phyloP scores from a whole-genome alignment of 2,888 invertebrate genomes.

The Trissolcus japonicus region DNA sequence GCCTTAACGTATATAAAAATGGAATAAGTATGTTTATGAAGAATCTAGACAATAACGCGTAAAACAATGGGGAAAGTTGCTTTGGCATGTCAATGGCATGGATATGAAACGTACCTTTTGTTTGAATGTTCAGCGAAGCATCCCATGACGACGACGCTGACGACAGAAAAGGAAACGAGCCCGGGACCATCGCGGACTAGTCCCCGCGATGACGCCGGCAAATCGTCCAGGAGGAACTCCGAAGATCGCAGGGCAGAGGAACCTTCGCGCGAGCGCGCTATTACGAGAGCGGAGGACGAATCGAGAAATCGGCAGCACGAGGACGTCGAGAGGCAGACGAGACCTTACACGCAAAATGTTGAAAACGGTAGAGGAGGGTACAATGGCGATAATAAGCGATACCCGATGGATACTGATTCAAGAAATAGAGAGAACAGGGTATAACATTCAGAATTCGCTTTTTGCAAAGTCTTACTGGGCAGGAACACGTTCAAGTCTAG shows the following conservation, averaged over 20 bases:
- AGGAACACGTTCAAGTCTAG: background rate
- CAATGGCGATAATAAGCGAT: slow-evolving; percentile 53
- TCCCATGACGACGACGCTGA: slow-evolving; percentile 55
- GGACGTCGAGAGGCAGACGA: slow-evolving; percentile 64
- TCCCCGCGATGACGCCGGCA: slow-evolving; percentile 12
- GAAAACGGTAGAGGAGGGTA: slow-evolving; percentile 65
- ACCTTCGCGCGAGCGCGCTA: slow-evolving; percentile 33
- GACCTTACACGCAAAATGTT: slow-evolving; percentile 67
- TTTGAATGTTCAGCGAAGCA: slow-evolving; percentile 57
- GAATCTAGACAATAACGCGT: slow-evolving; percentile 42
- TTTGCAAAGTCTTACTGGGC: background rate
- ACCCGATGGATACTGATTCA: slow-evolving; percentile 41
- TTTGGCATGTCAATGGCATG: slow-evolving; percentile 53
- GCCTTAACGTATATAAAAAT: slow-evolving; percentile 34
- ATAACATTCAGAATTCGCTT: slow-evolving; percentile 31
- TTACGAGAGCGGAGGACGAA: slow-evolving; percentile 21
- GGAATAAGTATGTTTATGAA: slow-evolving; percentile 39
- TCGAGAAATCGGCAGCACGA: slow-evolving; percentile 52
- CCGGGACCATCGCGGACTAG: slow-evolving; percentile 20
- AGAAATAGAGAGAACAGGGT: slow-evolving; percentile 46
- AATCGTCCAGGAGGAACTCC: slow-evolving; percentile 15
- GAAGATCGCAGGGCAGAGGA: slow-evolving; percentile 23
- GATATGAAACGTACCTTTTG: slow-evolving; percentile 47
- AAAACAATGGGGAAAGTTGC: slow-evolving; percentile 56
- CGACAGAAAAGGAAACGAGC: slow-evolving; percentile 62